A percentile compares a stretch with the other conserved stretches of the same genome.
These are phyloP conservation scores for Semotilus atromaculatus DNA, from an alignment of 2,797 vertebrate species.

Conservation along the genomic window DNA sequence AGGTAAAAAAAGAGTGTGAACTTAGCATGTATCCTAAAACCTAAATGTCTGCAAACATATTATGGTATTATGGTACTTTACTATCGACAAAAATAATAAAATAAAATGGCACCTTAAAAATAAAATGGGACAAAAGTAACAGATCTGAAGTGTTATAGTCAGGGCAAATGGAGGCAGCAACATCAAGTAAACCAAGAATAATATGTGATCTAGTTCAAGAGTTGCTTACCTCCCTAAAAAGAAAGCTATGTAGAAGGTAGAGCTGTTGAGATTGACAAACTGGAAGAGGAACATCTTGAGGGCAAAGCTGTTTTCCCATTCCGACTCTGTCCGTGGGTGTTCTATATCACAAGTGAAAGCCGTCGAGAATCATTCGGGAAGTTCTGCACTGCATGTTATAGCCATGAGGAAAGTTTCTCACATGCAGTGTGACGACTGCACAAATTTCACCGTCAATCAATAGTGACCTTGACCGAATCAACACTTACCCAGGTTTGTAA, in stretches of 20 bases:
- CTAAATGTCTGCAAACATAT: too few species aligned
- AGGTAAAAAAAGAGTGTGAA: too few species aligned
- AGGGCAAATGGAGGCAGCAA: neutral
- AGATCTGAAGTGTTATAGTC: neutral
- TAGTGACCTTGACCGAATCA: neutral
- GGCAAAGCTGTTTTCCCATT: conserved; percentile 99
- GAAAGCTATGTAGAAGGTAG: conserved; percentile 98
- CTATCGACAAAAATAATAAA: too few species aligned
- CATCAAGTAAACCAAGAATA: neutral
- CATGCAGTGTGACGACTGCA: neutral
- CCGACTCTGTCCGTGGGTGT: conserved; percentile 96
- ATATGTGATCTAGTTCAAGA: neutral
- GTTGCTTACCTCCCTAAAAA: conserved; percentile 91
- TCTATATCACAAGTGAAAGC: conserved; percentile 75
- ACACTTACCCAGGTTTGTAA: conserved; percentile 94
- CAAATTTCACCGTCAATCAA: neutral
- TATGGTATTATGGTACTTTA: too few species aligned
- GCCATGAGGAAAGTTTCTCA: neutral
- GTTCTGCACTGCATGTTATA: neutral
- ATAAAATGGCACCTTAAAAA: neutral
- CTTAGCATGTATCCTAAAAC: too few species aligned
- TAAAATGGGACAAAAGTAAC: neutral
- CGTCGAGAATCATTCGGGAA: conserved; percentile 37
- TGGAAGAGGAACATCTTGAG: conserved; percentile 99
- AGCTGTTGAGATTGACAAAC: conserved; percentile 99